Percentiles rank a stretch among this genome's conserved stretches.
phyloP scores from a whole-genome alignment of 1,140 invertebrate genomes.

The Trinorchestia longiramus region DNA sequence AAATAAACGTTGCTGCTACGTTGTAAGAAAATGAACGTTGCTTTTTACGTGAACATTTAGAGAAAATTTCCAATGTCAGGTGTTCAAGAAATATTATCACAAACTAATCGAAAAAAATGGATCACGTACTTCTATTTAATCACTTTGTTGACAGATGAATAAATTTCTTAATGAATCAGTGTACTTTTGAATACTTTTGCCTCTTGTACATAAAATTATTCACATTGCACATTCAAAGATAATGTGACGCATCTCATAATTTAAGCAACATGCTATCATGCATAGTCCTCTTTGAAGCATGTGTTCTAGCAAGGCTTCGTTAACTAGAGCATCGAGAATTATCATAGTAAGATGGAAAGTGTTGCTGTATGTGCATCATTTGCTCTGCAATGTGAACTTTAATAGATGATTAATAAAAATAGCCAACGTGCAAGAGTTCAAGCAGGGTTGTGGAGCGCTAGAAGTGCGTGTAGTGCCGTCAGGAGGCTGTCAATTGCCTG shows the following conservation, averaged over 20 bases:
- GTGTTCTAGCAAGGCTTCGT: not conserved
- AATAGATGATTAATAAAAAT: not conserved
- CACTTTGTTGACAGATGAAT: too few species aligned
- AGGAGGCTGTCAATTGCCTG: constrained; percentile 32
- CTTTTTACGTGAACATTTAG: too few species aligned
- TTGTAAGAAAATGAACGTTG: too few species aligned
- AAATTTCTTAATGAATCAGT: too few species aligned
- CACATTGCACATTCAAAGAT: too few species aligned
- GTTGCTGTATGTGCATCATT: not conserved
- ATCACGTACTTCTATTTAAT: too few species aligned
- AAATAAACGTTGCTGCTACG: too few species aligned
- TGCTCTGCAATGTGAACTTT: not conserved
- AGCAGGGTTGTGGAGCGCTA: not conserved
- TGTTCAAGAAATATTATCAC: too few species aligned
- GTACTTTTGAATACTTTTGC: too few species aligned
- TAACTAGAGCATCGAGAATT: not conserved
- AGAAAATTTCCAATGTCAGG: too few species aligned
- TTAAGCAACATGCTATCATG: not conserved
- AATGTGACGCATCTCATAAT: not conserved
- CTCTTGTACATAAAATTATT: too few species aligned
- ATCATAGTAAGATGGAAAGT: not conserved
- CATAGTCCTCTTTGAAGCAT: not conserved
- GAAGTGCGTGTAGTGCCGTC: not conserved
- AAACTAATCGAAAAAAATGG: too few species aligned
- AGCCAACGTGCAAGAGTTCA: not conserved